Percentiles rank a stretch among this genome's conserved stretches.
Evolutionary conservation across 1,140 invertebrate species (phyloP).

Genomic region (Ruditapes philippinarum): DNA sequence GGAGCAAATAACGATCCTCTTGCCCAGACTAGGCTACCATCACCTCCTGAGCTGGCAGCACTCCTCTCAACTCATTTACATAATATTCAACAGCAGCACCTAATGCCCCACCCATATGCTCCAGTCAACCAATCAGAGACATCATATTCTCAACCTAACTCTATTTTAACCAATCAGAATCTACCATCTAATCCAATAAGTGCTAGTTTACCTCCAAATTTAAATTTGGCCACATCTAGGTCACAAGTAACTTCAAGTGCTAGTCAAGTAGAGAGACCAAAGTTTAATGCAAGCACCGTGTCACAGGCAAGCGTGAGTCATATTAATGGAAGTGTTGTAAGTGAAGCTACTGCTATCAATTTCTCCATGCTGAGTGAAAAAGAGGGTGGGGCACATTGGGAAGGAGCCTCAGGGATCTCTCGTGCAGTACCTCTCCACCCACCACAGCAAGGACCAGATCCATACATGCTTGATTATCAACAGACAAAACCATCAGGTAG

Average conservation of each 20-base stretch:
- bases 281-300: neutral
- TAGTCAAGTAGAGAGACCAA: neutral
- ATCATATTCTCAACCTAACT: slow-evolving; percentile 27
- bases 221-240: neutral
- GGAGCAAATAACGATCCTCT: neutral
- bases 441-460: slow-evolving; percentile 68
- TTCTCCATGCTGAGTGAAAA: neutral
- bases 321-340: neutral
- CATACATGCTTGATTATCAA: slow-evolving; percentile 12
- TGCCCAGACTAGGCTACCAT: neutral
- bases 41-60: slow-evolving; percentile 40
- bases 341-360: neutral
- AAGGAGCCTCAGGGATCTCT: slow-evolving; percentile 22
- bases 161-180: slow-evolving; percentile 36
- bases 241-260: neutral
- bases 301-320: neutral
- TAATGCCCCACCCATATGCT: neutral
- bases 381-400: neutral
- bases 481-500: slow-evolving; percentile 10
- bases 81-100: slow-evolving; percentile 51
- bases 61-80: slow-evolving; percentile 48
- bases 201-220: slow-evolving; percentile 47
- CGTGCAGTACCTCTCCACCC: slow-evolving; percentile 70
- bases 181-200: neutral
- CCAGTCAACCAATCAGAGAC: slow-evolving; percentile 42